Percentiles rank a stretch among this genome's conserved stretches.
These are phyloP conservation scores for Vanessa atalanta DNA, from an alignment of 1,140 invertebrate genomes.

Conservation along the genomic window DNA sequence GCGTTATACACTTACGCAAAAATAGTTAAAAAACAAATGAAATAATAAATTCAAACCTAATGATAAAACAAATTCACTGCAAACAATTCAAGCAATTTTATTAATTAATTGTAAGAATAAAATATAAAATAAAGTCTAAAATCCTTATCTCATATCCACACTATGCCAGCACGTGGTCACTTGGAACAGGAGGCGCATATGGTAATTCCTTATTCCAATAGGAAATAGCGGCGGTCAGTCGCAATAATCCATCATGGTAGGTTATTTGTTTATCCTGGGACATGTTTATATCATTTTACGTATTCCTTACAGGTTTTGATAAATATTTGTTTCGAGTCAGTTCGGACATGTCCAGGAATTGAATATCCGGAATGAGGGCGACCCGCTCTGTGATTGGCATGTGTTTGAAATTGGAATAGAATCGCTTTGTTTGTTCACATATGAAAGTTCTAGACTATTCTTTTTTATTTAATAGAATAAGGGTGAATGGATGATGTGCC, in stretches of 20 bases:
- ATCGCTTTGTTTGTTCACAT: slow-evolving; percentile 26
- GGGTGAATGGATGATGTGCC: neutral
- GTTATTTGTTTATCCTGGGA: slow-evolving; percentile 67
- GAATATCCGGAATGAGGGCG: slow-evolving; percentile 70
- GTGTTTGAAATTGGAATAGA: slow-evolving; percentile 40
- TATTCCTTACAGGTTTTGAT: slow-evolving; percentile 80
- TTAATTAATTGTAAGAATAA: too few species aligned
- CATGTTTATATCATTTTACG: slow-evolving; percentile 78
- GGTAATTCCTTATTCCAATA: slow-evolving; percentile 80
- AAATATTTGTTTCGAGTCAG: slow-evolving; percentile 76
- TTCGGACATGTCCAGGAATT: slow-evolving; percentile 75
- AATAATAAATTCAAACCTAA: too few species aligned
- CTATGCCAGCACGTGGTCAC: slow-evolving; percentile 34
- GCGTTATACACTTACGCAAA: too few species aligned
- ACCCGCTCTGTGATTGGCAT: slow-evolving; percentile 69
- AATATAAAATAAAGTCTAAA: slow-evolving; percentile 6
- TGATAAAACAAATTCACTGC: too few species aligned
- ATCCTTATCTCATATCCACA: slow-evolving; percentile 49
- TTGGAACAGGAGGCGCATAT: slow-evolving; percentile 69
- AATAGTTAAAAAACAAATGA: too few species aligned
- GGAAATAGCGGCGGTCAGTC: slow-evolving; percentile 78
- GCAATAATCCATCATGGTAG: slow-evolving; percentile 78
- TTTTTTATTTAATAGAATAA: slow-evolving; percentile 8
- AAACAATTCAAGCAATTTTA: too few species aligned
- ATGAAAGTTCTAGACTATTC: neutral